phyloP scores from a whole-genome alignment of 2,888 invertebrate species.

The Acrocyrtus sp. region DNA sequence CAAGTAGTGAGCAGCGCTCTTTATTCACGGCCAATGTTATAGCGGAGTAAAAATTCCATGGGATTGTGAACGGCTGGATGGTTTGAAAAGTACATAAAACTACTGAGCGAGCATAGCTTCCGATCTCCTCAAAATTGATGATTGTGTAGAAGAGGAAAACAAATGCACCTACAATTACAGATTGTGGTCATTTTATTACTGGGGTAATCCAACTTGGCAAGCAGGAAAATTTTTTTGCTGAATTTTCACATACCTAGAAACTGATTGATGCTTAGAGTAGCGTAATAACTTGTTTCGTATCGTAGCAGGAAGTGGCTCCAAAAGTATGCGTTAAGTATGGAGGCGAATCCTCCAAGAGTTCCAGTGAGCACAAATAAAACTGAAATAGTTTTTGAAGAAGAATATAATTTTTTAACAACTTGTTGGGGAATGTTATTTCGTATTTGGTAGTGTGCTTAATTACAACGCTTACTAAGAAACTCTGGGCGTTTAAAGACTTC shows the following conservation, averaged over 20 bases:
- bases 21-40: slow-evolving; percentile 10
- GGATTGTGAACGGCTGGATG: slow-evolving; percentile 19
- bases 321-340: slow-evolving; percentile 21
- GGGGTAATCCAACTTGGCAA: neutral
- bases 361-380: slow-evolving; percentile 30
- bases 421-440: too few species aligned
- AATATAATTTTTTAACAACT: neutral
- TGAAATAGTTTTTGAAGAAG: neutral
- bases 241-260: slow-evolving; percentile 27
- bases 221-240: neutral
- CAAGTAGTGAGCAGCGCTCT: neutral
- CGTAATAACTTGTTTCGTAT: slow-evolving; percentile 34
- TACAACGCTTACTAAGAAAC: slow-evolving; percentile 28
- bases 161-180: slow-evolving; percentile 6
- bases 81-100: neutral
- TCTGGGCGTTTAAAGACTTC: slow-evolving; percentile 13
- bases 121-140: slow-evolving; percentile 15
- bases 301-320: slow-evolving; percentile 28
- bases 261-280: slow-evolving; percentile 31
- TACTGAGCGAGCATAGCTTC: neutral
- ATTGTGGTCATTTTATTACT: neutral
- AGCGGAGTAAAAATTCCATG: slow-evolving; percentile 30
- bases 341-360: slow-evolving; percentile 28
- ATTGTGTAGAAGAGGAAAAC: slow-evolving; percentile 24
- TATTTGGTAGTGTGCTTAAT: too few species aligned